Base-by-base conservation (phyloP, 1,140 invertebrate species). In the Branchinecta lynchi region DNA sequence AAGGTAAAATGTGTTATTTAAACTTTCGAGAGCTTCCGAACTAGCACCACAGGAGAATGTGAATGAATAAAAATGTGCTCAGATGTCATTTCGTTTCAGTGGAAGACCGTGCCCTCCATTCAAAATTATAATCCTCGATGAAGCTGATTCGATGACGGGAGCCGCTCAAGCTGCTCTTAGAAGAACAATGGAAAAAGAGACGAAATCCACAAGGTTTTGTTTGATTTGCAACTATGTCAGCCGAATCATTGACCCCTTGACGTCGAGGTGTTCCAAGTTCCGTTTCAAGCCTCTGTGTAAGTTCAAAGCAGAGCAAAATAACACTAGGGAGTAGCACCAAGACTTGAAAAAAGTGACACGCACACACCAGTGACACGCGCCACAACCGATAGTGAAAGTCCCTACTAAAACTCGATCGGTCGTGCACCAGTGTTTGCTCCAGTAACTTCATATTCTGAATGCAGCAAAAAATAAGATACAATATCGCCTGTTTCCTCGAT, bases 151-250 rank as follows among this genome's bases (percentile, higher is more conserved):
- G 3, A 99, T 99, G 97, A 99, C 96, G 12, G 70, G 82, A 74
- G 88, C 88, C n/a, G 90, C 90, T 6, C 90, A 97, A 79, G 88
- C 93, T 32, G 96, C 96, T 0, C 80, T 99, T 8, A 84, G 97
- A 74, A 84, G 97, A 73, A 98, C 93, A 10, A 99, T 99, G 92
- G 97, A 99, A 78, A 92, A 90, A 76, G 89, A 99, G 77, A 90
- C 91, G 0, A 88, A 89, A 73, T 93, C 91, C 21, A 99, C 97
- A 0, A 80, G 96, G 66, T 99, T 99, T 80, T 99, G 97, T 81
- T 81, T 99, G 7, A 92, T 99, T 74, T 99, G 97, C 79, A 99
- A 99, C 78, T 99, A 99, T 78, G 88, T 99, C 2, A 96, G 92
- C 5, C 84, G 93, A 71, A 99, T 99, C 70, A 99, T 99, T 75